A percentile compares a stretch with the other conserved stretches of the same genome.
Conservation (phyloP, 1,140 invertebrate genomes). For the Linepithema humile region DNA sequence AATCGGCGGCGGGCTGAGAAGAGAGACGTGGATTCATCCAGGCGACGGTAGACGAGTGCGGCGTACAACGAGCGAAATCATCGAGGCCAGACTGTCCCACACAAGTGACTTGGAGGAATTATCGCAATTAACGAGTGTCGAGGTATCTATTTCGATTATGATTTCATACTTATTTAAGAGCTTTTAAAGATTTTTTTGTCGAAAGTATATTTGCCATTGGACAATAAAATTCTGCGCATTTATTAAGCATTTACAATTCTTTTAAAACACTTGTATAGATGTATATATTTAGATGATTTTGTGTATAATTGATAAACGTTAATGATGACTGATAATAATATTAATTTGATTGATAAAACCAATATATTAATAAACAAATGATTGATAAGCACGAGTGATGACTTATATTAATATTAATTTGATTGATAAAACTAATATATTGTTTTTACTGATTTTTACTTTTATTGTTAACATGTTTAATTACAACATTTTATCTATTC, state of each 20-base stretch:
- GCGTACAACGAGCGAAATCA: slow-evolving; percentile 86
- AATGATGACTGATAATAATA: not conserved
- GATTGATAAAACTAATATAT: not conserved
- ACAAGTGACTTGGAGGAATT: slow-evolving; percentile 88
- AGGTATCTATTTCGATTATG: slow-evolving; percentile 84
- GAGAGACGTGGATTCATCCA: slow-evolving; percentile 93
- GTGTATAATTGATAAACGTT: no score
- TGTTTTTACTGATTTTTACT: no score
- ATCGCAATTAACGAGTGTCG: slow-evolving; percentile 88
- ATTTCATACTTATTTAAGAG: slow-evolving; percentile 3
- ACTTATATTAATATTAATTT: not conserved
- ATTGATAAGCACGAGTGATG: not conserved
- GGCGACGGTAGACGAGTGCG: slow-evolving; percentile 88
- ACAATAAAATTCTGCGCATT: not conserved
- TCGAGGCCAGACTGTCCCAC: slow-evolving; percentile 81
- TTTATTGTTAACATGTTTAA: not conserved
- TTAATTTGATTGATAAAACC: not conserved
- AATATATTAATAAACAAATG: not conserved
- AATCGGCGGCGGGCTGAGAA: slow-evolving; percentile 84
- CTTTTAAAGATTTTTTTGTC: not conserved
- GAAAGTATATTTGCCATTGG: not conserved
- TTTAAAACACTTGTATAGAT: not conserved
- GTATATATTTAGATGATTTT: not conserved
- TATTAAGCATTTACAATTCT: not conserved
- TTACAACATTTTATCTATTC: slow-evolving; percentile 13